phyloP scores from a whole-genome alignment of 2,888 invertebrate genomes.

The Osmoderma eremita region DNA sequence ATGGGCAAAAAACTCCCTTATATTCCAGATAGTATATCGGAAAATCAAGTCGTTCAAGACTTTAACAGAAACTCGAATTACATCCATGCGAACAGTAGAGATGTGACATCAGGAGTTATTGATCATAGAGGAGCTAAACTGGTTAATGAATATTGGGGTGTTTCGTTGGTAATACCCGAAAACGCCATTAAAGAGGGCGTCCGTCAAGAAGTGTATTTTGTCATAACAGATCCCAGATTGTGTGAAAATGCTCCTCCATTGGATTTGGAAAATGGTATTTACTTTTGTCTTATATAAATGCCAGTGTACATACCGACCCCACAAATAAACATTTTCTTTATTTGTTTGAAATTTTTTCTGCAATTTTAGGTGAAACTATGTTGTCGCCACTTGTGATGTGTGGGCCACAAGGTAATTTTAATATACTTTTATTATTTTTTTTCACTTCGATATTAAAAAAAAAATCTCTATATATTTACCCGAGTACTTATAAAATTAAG shows the following conservation, averaged over 20 bases:
- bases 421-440: constrained; percentile 9
- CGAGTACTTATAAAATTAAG: no score
- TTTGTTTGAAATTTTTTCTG: constrained; percentile 39
- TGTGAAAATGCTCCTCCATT: constrained; percentile 80
- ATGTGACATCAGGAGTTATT: constrained; percentile 68
- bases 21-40: constrained; percentile 50
- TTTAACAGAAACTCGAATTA: constrained; percentile 51
- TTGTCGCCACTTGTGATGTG: constrained; percentile 96
- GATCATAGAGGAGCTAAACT: constrained; percentile 84
- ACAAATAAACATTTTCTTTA: constrained; percentile 49
- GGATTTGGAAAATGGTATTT: constrained; percentile 88
- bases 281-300: constrained; percentile 39
- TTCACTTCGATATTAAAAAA: no score
- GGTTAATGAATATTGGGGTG: constrained; percentile 89
- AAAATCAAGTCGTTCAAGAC: constrained; percentile 51
- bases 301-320: constrained; percentile 55
- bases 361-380: constrained; percentile 85
- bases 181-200: constrained; percentile 86
- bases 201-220: constrained; percentile 94
- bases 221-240: constrained; percentile 83
- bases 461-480: no score
- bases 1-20: constrained; percentile 54
- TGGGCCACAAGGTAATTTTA: constrained; percentile 85
- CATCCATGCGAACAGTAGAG: constrained; percentile 59
- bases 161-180: constrained; percentile 87